These are phyloP conservation scores for Chymomyza fuscimana DNA, from an alignment of 2,888 invertebrate species.

Conservation along the genomic window DNA sequence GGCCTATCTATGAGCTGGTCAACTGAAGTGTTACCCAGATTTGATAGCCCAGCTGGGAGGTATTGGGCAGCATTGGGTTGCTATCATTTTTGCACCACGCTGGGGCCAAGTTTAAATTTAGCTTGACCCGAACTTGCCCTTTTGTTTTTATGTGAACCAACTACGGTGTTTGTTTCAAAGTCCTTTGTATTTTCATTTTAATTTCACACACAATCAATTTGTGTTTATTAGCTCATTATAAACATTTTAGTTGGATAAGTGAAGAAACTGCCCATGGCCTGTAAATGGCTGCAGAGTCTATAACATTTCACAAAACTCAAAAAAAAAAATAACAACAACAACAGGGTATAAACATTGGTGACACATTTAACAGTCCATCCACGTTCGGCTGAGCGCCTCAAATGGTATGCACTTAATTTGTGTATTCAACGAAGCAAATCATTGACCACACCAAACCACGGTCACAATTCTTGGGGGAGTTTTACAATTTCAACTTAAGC, in stretches of 20 bases:
- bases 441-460: constrained; percentile 46
- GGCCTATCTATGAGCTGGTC: constrained; percentile 38
- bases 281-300: neutral
- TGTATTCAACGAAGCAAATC: constrained; percentile 69
- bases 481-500: constrained; percentile 17
- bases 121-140: neutral
- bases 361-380: constrained; percentile 31
- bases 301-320: no score
- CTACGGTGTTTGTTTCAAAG: constrained; percentile 10
- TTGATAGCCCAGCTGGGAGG: constrained; percentile 38
- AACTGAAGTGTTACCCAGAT: constrained; percentile 60
- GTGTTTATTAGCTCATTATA: constrained; percentile 62
- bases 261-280: neutral
- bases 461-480: constrained; percentile 21
- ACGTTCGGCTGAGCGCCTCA: constrained; percentile 27
- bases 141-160: neutral
- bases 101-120: neutral
- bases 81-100: constrained; percentile 29
- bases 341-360: neutral
- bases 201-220: constrained; percentile 55
- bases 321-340: no score
- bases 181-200: constrained; percentile 29
- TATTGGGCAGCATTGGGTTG: neutral
- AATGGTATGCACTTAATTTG: constrained; percentile 60
- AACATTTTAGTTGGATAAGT: constrained; percentile 37